Evolutionary conservation across 2,113 vertebrate species (phyloP).

Genomic region (Nothoprocta perdicaria): DNA sequence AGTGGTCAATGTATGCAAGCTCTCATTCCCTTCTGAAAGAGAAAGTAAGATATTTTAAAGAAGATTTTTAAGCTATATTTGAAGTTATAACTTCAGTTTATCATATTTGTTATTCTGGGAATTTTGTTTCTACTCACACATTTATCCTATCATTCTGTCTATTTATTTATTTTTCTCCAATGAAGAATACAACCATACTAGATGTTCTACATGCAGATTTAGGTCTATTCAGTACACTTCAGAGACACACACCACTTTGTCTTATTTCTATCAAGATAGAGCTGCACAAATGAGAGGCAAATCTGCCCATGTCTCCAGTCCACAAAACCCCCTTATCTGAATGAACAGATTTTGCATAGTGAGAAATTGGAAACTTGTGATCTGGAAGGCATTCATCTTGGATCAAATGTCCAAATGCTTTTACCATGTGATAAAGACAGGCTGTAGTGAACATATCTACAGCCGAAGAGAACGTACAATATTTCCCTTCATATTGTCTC

Average conservation of each 20-base stretch:
- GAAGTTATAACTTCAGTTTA: not conserved
- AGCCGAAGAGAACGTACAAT: not conserved
- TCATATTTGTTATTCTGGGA: not conserved
- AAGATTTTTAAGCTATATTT: not conserved
- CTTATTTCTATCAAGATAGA: not conserved
- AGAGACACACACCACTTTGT: not conserved
- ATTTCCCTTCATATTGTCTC: not conserved
- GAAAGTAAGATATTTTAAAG: not conserved
- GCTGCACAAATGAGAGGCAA: not conserved
- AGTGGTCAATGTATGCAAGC: not conserved
- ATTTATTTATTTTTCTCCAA: rapidly evolving
- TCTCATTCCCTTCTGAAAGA: not conserved
- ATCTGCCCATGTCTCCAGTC: not conserved
- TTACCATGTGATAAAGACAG: not conserved
- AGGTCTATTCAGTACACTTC: not conserved
- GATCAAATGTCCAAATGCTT: not conserved
- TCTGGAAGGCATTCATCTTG: not conserved
- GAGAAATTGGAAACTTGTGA: not conserved
- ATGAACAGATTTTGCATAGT: not conserved
- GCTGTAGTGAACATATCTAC: not conserved
- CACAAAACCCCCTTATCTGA: not conserved
- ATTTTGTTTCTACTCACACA: not conserved
- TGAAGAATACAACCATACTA: rapidly evolving
- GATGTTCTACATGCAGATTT: not conserved
- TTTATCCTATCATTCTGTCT: not conserved